These are phyloP conservation scores for Sus scrofa DNA, from an alignment of 2,113 vertebrate species.

Conservation along the genomic window T2T-Sscrofa CM000825.6:67133501-67134000, in stretches of 20 bases:
- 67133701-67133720: background rate
- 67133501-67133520: too few relatives aligned
- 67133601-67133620: background rate
- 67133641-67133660: background rate
- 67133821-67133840: background rate
- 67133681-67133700: background rate
- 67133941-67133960: background rate
- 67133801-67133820: background rate
- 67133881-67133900: background rate
- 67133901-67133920: background rate
- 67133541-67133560: background rate
- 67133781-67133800: background rate
- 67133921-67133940: background rate
- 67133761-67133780: background rate
- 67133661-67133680: background rate
- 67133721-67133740: background rate
- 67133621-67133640: background rate
- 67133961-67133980: background rate
- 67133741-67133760: background rate
- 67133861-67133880: background rate
- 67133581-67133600: too few relatives aligned
- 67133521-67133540: background rate
- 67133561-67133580: rapidly evolving
- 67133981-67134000: background rate
- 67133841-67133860: background rate